Conservation (phyloP, 2,797 vertebrate genomes). For the Rhincodon typus region DNA sequence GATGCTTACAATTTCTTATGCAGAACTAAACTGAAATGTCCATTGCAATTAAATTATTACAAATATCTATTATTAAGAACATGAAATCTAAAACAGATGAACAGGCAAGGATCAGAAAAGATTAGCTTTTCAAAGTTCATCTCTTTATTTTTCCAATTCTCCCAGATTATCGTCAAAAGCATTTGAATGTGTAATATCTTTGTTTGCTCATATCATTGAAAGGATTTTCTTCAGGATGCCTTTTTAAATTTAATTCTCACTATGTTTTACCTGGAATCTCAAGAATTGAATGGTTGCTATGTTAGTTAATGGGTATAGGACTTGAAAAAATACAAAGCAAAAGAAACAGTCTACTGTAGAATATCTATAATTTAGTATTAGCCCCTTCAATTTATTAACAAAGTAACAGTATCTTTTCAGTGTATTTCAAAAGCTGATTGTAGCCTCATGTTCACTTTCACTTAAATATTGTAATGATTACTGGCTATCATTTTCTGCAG, state of each 20-base stretch:
- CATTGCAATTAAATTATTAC: conserved; percentile 9
- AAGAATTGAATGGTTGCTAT: background rate
- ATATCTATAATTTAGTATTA: background rate
- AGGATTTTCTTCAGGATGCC: background rate
- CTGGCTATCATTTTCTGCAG: background rate
- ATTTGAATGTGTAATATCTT: background rate
- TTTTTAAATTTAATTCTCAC: background rate
- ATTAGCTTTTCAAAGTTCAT: background rate
- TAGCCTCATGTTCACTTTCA: background rate
- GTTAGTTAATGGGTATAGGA: background rate
- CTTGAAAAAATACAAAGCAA: background rate
- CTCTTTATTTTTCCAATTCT: background rate
- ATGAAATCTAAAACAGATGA: background rate
- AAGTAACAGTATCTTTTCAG: background rate
- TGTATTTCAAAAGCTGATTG: background rate
- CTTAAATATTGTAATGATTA: background rate
- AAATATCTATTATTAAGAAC: background rate
- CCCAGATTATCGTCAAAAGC: background rate
- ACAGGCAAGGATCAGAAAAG: background rate
- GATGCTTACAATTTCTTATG: background rate
- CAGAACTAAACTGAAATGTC: background rate
- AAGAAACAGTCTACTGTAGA: background rate
- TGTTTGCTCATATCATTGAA: background rate
- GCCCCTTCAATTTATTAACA: background rate
- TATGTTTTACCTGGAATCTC: background rate